These are phyloP conservation scores for Gallinago jamesoni DNA, from an alignment of 2,113 vertebrate species.

Conservation along the genomic window DNA sequence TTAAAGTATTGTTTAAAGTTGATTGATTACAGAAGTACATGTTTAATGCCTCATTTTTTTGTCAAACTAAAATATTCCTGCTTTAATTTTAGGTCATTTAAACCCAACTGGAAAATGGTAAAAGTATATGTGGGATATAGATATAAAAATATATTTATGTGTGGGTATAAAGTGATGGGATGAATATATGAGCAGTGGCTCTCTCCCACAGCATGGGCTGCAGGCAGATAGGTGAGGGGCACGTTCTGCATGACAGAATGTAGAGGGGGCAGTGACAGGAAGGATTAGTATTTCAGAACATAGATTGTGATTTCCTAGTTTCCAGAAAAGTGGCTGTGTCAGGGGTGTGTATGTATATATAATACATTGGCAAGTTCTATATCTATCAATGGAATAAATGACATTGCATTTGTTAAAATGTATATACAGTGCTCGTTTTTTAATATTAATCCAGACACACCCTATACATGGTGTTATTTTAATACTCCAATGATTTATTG, in stretches of 20 bases:
- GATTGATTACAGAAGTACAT: not conserved
- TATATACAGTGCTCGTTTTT: not conserved
- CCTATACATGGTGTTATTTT: not conserved
- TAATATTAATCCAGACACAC: not conserved
- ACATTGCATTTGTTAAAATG: not conserved
- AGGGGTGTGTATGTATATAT: not conserved
- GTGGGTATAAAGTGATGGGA: not conserved
- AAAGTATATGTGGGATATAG: not conserved
- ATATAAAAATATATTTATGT: not conserved
- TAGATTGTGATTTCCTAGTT: not conserved
- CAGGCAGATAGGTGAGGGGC: rapidly evolving
- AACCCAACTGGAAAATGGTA: not conserved
- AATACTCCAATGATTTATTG: not conserved
- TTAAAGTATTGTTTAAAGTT: not conserved
- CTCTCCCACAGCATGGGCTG: not conserved
- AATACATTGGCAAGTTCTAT: not conserved
- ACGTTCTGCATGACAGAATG: rapidly evolving
- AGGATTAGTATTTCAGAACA: not conserved
- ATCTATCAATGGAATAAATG: not conserved
- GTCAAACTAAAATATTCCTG: not conserved
- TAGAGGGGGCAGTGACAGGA: not conserved
- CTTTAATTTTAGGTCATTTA: not conserved
- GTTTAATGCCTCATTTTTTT: not conserved
- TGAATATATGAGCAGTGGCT: not conserved
- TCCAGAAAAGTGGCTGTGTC: not conserved